These are phyloP conservation scores for Hippocampus comes DNA, from an alignment of 2,113 vertebrate genomes.

Conservation along the genomic window DNA sequence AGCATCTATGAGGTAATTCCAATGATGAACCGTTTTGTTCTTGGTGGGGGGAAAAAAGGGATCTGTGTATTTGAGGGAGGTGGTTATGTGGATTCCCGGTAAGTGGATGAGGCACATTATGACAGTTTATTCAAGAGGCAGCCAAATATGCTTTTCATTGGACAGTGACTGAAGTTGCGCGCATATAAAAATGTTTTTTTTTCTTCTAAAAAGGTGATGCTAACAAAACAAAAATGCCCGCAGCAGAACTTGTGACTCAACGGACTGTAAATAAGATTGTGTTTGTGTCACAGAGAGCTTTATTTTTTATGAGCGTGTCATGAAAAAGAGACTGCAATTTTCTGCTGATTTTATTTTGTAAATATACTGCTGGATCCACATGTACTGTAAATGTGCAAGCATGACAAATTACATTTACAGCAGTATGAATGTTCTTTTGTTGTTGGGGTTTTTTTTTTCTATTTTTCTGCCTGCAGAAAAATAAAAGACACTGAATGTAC, in stretches of 20 bases:
- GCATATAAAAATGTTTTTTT: not conserved
- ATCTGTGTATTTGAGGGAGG: not conserved
- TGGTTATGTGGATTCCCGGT: not conserved
- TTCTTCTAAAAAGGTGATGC: not conserved
- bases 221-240: conserved; percentile 21
- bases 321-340: conserved; percentile 57
- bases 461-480: conserved; percentile 68
- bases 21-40: not conserved
- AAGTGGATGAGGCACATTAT: not conserved
- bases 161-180: not conserved
- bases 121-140: not conserved
- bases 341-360: conserved; percentile 69
- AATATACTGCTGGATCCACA: conserved; percentile 49
- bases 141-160: not conserved
- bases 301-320: conserved; percentile 67
- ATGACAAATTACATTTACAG: conserved; percentile 69
- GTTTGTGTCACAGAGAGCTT: conserved; percentile 64
- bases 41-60: not conserved
- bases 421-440: conserved; percentile 65
- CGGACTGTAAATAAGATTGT: conserved; percentile 59
- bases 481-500: conserved; percentile 72
- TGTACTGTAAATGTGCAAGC: conserved; percentile 70
- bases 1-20: not conserved
- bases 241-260: conserved; percentile 48
- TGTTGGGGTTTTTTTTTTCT: conserved; percentile 47